Evolutionary conservation across 2,888 invertebrate genomes (phyloP).

Genomic region (Leptinotarsa haldemani): DNA sequence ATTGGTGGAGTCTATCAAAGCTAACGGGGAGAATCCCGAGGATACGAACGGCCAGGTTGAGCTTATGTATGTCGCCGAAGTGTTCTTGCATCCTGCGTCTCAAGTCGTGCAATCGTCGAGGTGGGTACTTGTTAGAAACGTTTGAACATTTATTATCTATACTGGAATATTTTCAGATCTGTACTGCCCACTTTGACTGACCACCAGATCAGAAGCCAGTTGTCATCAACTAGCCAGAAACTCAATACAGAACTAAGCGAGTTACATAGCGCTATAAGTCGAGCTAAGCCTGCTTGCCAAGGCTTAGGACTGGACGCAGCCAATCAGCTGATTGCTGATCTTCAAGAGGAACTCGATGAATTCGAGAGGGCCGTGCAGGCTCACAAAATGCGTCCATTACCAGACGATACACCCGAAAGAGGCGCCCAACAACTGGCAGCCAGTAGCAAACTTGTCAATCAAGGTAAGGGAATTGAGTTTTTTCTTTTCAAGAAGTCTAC

Average conservation of each 20-base stretch:
- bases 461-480: constrained; percentile 69
- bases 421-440: constrained; percentile 71
- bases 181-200: constrained; percentile 87
- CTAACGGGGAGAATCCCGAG: constrained; percentile 76
- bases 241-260: constrained; percentile 70
- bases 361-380: constrained; percentile 81
- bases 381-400: constrained; percentile 81
- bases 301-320: constrained; percentile 89
- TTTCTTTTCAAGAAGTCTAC: background rate
- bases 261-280: constrained; percentile 61
- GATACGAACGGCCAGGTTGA: constrained; percentile 82
- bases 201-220: constrained; percentile 79
- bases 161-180: constrained; percentile 66
- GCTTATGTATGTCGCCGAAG: constrained; percentile 85
- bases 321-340: constrained; percentile 80
- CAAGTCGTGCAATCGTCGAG: constrained; percentile 79
- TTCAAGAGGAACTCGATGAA: constrained; percentile 86
- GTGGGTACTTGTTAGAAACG: constrained; percentile 22
- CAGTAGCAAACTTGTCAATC: constrained; percentile 81
- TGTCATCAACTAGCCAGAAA: constrained; percentile 78
- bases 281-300: constrained; percentile 73
- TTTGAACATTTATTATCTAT: background rate
- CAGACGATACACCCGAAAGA: constrained; percentile 73
- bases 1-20: constrained; percentile 82
- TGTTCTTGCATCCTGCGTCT: constrained; percentile 80